These are phyloP conservation scores for Drosophila atripex DNA, from an alignment of 2,888 invertebrate genomes.

Conservation along the genomic window DNA sequence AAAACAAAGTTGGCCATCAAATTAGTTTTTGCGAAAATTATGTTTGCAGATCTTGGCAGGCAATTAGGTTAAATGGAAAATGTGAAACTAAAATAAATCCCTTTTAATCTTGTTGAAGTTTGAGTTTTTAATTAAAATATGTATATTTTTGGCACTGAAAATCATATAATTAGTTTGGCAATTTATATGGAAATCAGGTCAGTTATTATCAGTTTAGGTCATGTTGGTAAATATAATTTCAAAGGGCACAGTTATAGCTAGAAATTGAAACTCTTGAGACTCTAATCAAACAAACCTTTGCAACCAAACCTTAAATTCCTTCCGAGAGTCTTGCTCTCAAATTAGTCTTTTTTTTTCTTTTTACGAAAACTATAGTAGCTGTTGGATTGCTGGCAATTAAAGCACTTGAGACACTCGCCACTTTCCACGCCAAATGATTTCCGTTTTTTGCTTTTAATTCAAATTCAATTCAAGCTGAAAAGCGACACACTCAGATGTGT, in stretches of 20 bases:
- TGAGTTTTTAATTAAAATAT: slow-evolving; percentile 11
- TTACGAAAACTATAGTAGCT: slow-evolving; percentile 22
- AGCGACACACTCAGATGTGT: slow-evolving; percentile 9
- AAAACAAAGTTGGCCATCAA: slow-evolving; percentile 33
- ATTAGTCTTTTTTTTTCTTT: slow-evolving; percentile 23
- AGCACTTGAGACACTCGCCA: slow-evolving; percentile 62
- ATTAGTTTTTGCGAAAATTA: slow-evolving; percentile 32
- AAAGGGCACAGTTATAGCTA: slow-evolving; percentile 1
- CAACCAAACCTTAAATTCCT: slow-evolving; percentile 25
- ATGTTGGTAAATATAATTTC: not conserved
- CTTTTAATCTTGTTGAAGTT: slow-evolving; percentile 15
- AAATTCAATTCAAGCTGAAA: slow-evolving; percentile 49
- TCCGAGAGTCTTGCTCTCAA: slow-evolving; percentile 24
- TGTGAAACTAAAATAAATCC: slow-evolving; percentile 18
- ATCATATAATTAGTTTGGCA: slow-evolving; percentile 1
- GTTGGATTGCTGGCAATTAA: slow-evolving; percentile 55
- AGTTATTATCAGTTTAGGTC: not conserved
- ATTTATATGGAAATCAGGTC: slow-evolving; percentile 12
- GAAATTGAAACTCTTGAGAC: slow-evolving; percentile 23
- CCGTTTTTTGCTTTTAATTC: slow-evolving; percentile 60
- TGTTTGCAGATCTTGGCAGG: slow-evolving; percentile 36
- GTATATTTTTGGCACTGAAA: not conserved
- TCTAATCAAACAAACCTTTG: not conserved
- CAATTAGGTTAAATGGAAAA: slow-evolving; percentile 31
- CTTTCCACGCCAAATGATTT: slow-evolving; percentile 60